A percentile compares a stretch with the other conserved stretches of the same genome.
These are phyloP conservation scores for Epinephelus coioides DNA, from an alignment of 2,797 vertebrate genomes.

Conservation along the genomic window DNA sequence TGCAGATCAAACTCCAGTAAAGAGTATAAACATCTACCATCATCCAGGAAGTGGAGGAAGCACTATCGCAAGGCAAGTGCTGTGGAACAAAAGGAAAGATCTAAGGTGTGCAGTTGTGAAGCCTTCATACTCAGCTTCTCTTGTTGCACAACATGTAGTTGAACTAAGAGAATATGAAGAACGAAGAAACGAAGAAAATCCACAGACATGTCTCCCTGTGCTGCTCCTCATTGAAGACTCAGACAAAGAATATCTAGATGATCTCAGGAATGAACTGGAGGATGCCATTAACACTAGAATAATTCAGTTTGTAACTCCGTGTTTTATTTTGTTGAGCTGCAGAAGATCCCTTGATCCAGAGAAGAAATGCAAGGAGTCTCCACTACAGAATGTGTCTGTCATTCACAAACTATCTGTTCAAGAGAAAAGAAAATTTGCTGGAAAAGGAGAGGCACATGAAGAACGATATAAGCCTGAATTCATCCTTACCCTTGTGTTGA, in stretches of 20 bases:
- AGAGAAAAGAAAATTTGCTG: too few species aligned
- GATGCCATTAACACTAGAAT: too few species aligned
- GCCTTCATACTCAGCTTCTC: constrained; percentile 64
- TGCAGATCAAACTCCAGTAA: constrained; percentile 70
- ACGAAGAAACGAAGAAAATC: constrained; percentile 81
- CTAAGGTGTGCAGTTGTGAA: constrained; percentile 88
- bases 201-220: constrained; percentile 82
- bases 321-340: too few species aligned
- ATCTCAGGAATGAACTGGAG: too few species aligned
- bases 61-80: constrained; percentile 88
- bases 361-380: too few species aligned
- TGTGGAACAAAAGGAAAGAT: constrained; percentile 87
- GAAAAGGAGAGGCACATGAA: too few species aligned
- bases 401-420: too few species aligned
- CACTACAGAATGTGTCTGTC: too few species aligned
- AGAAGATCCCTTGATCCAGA: too few species aligned
- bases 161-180: constrained; percentile 87
- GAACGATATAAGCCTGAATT: too few species aligned
- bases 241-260: constrained; percentile 83
- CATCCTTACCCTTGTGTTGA: too few species aligned
- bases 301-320: too few species aligned
- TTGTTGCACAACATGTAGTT: constrained; percentile 84
- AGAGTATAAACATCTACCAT: constrained; percentile 88
- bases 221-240: constrained; percentile 88
- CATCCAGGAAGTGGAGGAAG: constrained; percentile 92